Evolutionary conservation across 2,113 vertebrate genomes (phyloP).

Genomic region (Hyla sarda): DNA sequence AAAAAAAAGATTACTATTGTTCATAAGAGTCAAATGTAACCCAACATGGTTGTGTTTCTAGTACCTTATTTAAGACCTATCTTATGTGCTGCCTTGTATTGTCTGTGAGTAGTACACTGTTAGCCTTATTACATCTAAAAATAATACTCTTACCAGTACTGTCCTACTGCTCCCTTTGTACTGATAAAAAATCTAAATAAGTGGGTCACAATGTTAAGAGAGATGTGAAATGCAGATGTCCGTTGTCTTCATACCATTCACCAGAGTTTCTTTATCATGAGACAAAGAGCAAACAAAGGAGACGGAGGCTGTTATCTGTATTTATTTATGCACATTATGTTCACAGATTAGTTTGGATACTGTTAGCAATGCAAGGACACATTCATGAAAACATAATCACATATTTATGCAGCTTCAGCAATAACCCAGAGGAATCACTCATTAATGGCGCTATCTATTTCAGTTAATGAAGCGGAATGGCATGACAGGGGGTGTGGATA

Average conservation of each 20-base stretch:
- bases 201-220: background rate
- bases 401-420: slow-evolving; percentile 56
- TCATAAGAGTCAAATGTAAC: no score
- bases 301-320: slow-evolving; percentile 26
- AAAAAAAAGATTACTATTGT: no score
- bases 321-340: slow-evolving; percentile 51
- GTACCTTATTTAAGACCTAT: no score
- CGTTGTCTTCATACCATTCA: background rate
- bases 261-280: background rate
- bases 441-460: slow-evolving; percentile 60
- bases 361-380: slow-evolving; percentile 47
- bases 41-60: no score
- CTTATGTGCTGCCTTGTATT: no score
- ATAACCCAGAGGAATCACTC: slow-evolving; percentile 56
- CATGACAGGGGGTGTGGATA: slow-evolving; percentile 53
- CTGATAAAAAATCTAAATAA: background rate
- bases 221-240: slow-evolving; percentile 13
- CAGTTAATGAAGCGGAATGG: slow-evolving; percentile 57
- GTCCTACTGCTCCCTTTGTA: background rate
- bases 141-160: background rate
- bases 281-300: slow-evolving; percentile 52
- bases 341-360: slow-evolving; percentile 39
- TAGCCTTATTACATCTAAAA: background rate
- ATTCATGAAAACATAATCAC: slow-evolving; percentile 53
- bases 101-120: background rate